phyloP scores from a whole-genome alignment of 1,140 invertebrate genomes.

The Argopecten irradians region DNA sequence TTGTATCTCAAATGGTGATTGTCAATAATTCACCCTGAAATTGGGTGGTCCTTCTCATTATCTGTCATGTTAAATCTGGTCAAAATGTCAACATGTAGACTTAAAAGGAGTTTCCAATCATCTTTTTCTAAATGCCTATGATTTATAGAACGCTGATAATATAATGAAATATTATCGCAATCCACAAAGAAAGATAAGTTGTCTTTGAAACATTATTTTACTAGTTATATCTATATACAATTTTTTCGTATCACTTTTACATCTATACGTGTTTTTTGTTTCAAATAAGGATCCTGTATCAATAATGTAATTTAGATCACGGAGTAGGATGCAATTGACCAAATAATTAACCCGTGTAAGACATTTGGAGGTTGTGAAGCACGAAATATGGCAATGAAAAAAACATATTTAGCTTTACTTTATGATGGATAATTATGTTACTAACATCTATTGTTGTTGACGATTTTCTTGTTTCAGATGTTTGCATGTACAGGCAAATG shows the following conservation, averaged over 20 bases:
- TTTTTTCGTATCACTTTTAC: background rate
- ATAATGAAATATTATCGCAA: background rate
- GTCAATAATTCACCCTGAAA: background rate
- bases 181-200: background rate
- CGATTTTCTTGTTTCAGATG: no score
- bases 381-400: background rate
- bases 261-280: background rate
- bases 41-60: background rate
- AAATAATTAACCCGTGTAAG: background rate
- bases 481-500: no score
- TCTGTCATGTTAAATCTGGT: background rate
- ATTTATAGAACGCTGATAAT: background rate
- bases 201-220: slow-evolving; percentile 2
- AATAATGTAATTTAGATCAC: background rate
- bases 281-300: background rate
- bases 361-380: background rate
- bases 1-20: background rate
- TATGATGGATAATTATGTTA: no score
- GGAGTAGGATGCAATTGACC: background rate
- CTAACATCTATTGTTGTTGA: no score
- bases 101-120: background rate
- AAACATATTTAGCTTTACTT: background rate
- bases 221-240: background rate
- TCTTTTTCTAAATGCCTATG: background rate
- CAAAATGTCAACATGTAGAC: slow-evolving; percentile 18